Evolutionary conservation across 2,888 invertebrate genomes (phyloP).

Genomic region (Tiliacea aurago): DNA sequence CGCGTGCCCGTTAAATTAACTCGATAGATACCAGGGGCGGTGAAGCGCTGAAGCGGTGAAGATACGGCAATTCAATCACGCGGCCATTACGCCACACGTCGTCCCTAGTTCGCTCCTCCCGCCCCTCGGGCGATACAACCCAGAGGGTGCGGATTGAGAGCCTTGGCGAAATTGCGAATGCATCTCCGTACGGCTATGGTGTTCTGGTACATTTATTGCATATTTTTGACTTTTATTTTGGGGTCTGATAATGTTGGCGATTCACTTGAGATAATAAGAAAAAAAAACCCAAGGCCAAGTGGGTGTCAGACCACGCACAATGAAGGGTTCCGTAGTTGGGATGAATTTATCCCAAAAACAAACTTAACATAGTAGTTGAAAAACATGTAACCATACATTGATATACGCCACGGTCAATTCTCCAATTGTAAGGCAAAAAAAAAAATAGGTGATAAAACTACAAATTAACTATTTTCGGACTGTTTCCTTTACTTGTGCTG

Average conservation of each 20-base stretch:
- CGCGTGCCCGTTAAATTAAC: slow-evolving; percentile 77
- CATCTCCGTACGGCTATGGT: slow-evolving; percentile 73
- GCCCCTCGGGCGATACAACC: slow-evolving; percentile 62
- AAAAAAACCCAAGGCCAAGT: too few relatives aligned
- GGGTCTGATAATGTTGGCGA: background rate
- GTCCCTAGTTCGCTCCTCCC: slow-evolving; percentile 68
- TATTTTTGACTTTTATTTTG: slow-evolving; percentile 64
- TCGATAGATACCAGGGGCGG: slow-evolving; percentile 81
- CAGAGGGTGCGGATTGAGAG: slow-evolving; percentile 62
- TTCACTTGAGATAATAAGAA: background rate
- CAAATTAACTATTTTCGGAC: too few relatives aligned
- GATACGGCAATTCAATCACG: slow-evolving; percentile 86
- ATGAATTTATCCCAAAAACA: too few relatives aligned
- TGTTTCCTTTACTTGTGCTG: too few relatives aligned
- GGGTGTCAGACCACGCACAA: too few relatives aligned
- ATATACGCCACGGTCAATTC: too few relatives aligned
- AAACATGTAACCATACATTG: too few relatives aligned
- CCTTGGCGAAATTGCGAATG: slow-evolving; percentile 79
- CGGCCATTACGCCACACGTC: slow-evolving; percentile 80
- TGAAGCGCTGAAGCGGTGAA: slow-evolving; percentile 78
- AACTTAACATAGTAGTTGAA: too few relatives aligned
- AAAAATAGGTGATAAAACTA: too few relatives aligned
- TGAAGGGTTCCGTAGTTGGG: too few relatives aligned
- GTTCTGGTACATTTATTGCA: slow-evolving; percentile 83
- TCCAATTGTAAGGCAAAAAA: too few relatives aligned